Evolutionary conservation across 1,140 invertebrate species (phyloP).

Genomic region (Atta colombica): DNA sequence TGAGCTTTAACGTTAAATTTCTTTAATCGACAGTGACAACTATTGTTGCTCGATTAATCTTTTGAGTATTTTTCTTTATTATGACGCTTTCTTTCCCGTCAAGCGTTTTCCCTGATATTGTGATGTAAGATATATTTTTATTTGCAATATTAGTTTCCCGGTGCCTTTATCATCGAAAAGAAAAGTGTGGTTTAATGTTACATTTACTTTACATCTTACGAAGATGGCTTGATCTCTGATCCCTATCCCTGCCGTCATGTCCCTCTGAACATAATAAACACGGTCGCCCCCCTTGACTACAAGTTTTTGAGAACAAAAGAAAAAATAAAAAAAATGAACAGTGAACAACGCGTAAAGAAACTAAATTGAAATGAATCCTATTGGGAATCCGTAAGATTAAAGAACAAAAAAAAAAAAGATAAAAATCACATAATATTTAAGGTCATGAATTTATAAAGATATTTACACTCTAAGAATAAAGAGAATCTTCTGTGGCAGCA

Average conservation of each 20-base stretch:
- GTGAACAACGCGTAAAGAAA: conserved; percentile 57
- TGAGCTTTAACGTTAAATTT: background rate
- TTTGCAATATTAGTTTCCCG: conserved; percentile 50
- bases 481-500: conserved; percentile 83
- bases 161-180: conserved; percentile 54
- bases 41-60: background rate
- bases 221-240: conserved; percentile 69
- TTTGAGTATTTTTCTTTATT: conserved; percentile 35
- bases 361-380: conserved; percentile 77
- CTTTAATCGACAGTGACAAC: conserved; percentile 51
- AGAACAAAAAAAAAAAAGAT: conserved; percentile 46
- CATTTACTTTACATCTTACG: conserved; percentile 49
- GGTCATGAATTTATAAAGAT: conserved; percentile 85
- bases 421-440: conserved; percentile 81
- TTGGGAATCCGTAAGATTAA: conserved; percentile 71
- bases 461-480: conserved; percentile 83
- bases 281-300: conserved; percentile 81
- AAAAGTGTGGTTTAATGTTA: conserved; percentile 52
- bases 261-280: conserved; percentile 65
- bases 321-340: conserved; percentile 60
- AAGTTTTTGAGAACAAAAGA: conserved; percentile 78
- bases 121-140: conserved; percentile 42
- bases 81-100: conserved; percentile 27
- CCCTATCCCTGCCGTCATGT: conserved; percentile 44
- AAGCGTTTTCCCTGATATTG: conserved; percentile 33